phyloP scores from a whole-genome alignment of 1,140 invertebrate genomes.

The Apis dorsata region DNA sequence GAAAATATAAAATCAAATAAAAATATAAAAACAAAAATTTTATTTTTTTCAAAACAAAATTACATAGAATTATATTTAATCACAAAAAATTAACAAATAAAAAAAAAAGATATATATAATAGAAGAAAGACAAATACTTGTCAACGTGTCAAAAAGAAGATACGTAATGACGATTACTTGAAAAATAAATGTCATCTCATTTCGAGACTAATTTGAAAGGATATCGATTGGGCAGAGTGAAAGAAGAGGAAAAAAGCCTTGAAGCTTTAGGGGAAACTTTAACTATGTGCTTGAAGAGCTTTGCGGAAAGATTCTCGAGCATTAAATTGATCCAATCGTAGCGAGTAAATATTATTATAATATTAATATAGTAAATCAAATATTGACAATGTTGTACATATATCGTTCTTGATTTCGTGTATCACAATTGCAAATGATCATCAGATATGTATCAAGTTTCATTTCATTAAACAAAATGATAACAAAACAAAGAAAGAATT shows the following conservation, averaged over 20 bases:
- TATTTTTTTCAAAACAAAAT: no score
- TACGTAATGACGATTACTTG: not conserved
- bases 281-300: constrained; percentile 2
- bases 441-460: not conserved
- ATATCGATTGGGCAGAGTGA: no score
- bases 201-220: not conserved
- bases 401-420: not conserved
- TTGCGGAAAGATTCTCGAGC: not conserved
- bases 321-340: constrained; percentile 13
- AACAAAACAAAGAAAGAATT: no score
- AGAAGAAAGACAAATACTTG: not conserved
- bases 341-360: not conserved
- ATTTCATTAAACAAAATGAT: not conserved
- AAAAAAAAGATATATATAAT: no score
- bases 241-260: not conserved
- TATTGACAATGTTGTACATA: not conserved
- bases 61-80: no score
- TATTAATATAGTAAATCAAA: constrained; percentile 1
- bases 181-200: not conserved
- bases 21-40: no score
- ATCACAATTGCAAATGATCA: not conserved
- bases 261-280: not conserved
- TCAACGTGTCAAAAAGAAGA: no score
- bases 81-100: not conserved
- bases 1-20: no score